Evolutionary conservation across 2,797 vertebrate genomes (phyloP).

Genomic region (Microctenopoma stevenorrisi): DNA sequence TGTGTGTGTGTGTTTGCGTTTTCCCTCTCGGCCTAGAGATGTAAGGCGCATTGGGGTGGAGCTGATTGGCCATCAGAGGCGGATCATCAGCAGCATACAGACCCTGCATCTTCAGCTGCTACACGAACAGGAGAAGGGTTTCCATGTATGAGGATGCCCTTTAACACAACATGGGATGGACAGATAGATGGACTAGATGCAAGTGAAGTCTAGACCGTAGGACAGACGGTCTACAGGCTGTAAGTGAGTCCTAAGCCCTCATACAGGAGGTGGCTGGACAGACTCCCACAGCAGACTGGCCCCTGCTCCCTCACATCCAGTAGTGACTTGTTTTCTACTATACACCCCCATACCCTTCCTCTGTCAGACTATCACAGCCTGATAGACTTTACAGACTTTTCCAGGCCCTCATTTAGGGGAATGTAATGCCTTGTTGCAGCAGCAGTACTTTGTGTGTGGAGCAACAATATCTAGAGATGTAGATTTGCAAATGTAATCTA

Average conservation of each 20-base stretch:
- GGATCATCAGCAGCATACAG: constrained; percentile 98
- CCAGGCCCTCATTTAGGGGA: constrained; percentile 73
- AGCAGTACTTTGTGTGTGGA: constrained; percentile 82
- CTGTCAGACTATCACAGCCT: constrained; percentile 61
- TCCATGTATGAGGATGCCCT: constrained; percentile 88
- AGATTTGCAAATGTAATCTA: constrained; percentile 86
- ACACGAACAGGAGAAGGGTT: constrained; percentile 93
- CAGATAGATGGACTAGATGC: constrained; percentile 87
- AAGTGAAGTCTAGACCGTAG: constrained; percentile 87
- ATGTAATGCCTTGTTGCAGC: constrained; percentile 87
- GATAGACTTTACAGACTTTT: constrained; percentile 67
- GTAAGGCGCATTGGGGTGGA: constrained; percentile 85
- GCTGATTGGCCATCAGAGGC: constrained; percentile 91
- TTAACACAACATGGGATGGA: constrained; percentile 84
- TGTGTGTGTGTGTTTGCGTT: constrained; percentile 31
- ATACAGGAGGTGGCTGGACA: constrained; percentile 58
- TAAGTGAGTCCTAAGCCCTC: constrained; percentile 86
- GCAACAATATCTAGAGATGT: constrained; percentile 85
- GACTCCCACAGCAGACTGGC: constrained; percentile 56
- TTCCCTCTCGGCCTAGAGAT: constrained; percentile 79
- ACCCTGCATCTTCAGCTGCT: constrained; percentile 95
- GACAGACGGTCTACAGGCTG: constrained; percentile 83
- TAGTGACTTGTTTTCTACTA: constrained; percentile 68
- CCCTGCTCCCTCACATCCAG: constrained; percentile 52
- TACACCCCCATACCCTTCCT: constrained; percentile 52